A percentile compares a stretch with the other conserved stretches of the same genome.
Evolutionary conservation across 2,888 invertebrate species (phyloP).

Genomic region (Cantharis flavilabris): DNA sequence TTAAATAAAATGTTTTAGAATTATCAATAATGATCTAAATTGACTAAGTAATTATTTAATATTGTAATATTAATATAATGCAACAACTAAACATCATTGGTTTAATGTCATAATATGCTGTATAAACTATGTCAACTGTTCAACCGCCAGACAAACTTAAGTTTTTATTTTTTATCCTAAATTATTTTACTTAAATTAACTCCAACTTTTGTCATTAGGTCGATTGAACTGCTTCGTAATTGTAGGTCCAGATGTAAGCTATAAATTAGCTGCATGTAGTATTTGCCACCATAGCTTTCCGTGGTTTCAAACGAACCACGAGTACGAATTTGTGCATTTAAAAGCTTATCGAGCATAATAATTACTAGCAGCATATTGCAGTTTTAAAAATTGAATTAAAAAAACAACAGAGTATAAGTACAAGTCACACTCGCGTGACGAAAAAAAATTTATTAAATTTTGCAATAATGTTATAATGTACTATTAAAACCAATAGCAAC

Average conservation of each 20-base stretch:
- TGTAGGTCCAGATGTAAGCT: not conserved
- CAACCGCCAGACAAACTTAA: not conserved
- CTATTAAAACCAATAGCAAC: too few species aligned
- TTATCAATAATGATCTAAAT: not conserved
- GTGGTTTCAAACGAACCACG: not conserved
- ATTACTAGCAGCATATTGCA: not conserved
- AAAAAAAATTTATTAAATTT: too few species aligned
- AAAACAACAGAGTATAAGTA: not conserved
- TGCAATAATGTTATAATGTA: too few species aligned
- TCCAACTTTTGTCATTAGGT: not conserved
- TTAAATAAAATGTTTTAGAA: not conserved
- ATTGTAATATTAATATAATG: too few species aligned
- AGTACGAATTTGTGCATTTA: not conserved
- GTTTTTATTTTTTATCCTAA: not conserved
- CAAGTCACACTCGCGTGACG: not conserved
- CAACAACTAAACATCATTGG: too few species aligned
- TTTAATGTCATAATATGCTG: too few species aligned
- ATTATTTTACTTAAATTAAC: not conserved
- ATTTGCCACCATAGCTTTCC: not conserved
- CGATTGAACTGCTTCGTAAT: not conserved
- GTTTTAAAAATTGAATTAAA: not conserved
- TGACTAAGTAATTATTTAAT: not conserved
- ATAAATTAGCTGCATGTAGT: not conserved
- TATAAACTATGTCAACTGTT: not conserved
- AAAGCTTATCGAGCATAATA: not conserved